Evolutionary conservation across 2,888 invertebrate species (phyloP).

Genomic region (Rosalia funebris): DNA sequence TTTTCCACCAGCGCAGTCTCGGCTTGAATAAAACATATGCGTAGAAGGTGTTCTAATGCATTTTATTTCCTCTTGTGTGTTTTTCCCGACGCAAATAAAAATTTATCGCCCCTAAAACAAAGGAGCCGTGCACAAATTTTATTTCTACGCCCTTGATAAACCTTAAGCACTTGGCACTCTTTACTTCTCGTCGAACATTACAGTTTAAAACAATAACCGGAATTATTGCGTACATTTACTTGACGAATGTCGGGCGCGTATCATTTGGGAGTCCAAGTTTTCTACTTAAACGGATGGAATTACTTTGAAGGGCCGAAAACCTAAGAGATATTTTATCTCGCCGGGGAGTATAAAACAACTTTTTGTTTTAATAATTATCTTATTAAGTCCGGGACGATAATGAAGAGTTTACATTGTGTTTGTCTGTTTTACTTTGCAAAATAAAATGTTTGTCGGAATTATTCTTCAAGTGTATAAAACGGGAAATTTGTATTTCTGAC

Average conservation of each 20-base stretch:
- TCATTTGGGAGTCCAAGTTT: constrained; percentile 45
- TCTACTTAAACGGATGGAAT: constrained; percentile 31
- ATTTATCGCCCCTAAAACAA: constrained; percentile 40
- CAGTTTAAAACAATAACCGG: constrained; percentile 30
- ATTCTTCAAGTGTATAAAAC: background rate
- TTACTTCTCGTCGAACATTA: constrained; percentile 33
- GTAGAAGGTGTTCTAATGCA: constrained; percentile 43
- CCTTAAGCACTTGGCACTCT: constrained; percentile 37
- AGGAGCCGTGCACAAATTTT: constrained; percentile 35
- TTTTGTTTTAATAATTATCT: constrained; percentile 26
- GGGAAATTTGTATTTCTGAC: background rate
- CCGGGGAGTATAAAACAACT: constrained; percentile 19
- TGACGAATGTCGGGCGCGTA: constrained; percentile 17
- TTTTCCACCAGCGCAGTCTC: constrained; percentile 23
- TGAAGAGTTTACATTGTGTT: constrained; percentile 21
- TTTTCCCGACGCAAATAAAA: constrained; percentile 41
- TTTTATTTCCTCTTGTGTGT: constrained; percentile 41
- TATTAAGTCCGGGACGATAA: constrained; percentile 17
- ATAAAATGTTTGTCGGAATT: constrained; percentile 1
- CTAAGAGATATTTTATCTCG: constrained; percentile 7
- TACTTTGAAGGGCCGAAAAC: constrained; percentile 5
- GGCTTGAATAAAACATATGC: constrained; percentile 46
- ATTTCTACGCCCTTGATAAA: constrained; percentile 44
- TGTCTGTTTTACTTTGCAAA: constrained; percentile 18
- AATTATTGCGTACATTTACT: constrained; percentile 21